phyloP scores from a whole-genome alignment of 2,888 invertebrate genomes.

The Ophion costatus region DNA sequence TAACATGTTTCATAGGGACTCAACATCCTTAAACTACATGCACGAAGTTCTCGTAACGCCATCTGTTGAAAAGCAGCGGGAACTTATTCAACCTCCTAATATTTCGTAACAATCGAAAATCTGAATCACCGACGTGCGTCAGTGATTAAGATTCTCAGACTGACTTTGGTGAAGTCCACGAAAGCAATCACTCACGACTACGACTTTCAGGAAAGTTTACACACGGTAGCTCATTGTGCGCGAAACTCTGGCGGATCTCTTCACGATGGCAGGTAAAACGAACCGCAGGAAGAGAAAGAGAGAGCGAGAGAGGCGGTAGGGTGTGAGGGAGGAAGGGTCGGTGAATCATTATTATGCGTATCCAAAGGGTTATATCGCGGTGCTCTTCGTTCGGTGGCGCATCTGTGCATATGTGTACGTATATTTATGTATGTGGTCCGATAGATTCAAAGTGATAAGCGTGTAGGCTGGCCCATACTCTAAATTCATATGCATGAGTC shows the following conservation, averaged over 20 bases:
- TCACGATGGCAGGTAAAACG: slow-evolving; percentile 38
- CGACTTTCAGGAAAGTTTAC: neutral
- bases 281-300: neutral
- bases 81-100: too few relatives aligned
- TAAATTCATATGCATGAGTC: slow-evolving; percentile 81
- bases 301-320: too few relatives aligned
- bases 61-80: too few relatives aligned
- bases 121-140: too few relatives aligned
- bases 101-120: too few relatives aligned
- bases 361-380: slow-evolving; percentile 75
- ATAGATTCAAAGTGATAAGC: slow-evolving; percentile 79
- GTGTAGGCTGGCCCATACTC: slow-evolving; percentile 75
- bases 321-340: slow-evolving; percentile 33
- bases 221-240: neutral
- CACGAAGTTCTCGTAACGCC: too few relatives aligned
- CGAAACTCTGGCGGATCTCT: neutral
- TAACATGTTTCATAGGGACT: too few relatives aligned
- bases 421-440: slow-evolving; percentile 66
- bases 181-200: neutral
- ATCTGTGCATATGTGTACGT: slow-evolving; percentile 23
- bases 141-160: too few relatives aligned
- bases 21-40: too few relatives aligned
- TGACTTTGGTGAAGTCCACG: too few relatives aligned
- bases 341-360: slow-evolving; percentile 69
- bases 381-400: slow-evolving; percentile 43